phyloP scores from a whole-genome alignment of 2,888 invertebrate genomes.

The Abrostola tripartita region DNA sequence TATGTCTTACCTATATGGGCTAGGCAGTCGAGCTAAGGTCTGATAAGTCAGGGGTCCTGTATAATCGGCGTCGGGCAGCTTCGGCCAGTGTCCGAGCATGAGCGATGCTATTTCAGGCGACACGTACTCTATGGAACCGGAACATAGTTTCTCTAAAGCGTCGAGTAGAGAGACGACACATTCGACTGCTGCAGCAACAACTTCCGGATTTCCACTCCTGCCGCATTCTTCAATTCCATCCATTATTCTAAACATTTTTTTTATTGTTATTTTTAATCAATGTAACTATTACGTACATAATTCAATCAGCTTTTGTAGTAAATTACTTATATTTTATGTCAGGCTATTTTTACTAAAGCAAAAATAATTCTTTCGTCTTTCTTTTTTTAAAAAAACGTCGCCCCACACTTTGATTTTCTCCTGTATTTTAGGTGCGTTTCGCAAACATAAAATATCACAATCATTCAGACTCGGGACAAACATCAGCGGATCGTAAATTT shows the following conservation, averaged over 20 bases:
- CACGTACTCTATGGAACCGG: conserved; percentile 88
- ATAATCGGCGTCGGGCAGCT: conserved; percentile 93
- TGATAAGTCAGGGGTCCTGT: conserved; percentile 95
- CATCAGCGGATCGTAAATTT: too few relatives aligned
- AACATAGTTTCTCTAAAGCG: conserved; percentile 94
- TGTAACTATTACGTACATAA: too few relatives aligned
- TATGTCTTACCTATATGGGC: conserved; percentile 90
- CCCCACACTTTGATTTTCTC: too few relatives aligned
- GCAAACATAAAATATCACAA: too few relatives aligned
- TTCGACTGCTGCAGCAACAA: conserved; percentile 93
- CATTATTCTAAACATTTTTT: conserved; percentile 90
- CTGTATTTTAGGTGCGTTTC: too few relatives aligned
- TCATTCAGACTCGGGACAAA: too few relatives aligned
- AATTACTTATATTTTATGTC: too few relatives aligned
- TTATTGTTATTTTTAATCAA: not conserved
- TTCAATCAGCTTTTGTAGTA: too few relatives aligned
- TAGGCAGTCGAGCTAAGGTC: conserved; percentile 94
- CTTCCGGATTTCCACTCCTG: conserved; percentile 92
- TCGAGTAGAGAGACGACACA: conserved; percentile 95
- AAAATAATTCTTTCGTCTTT: too few relatives aligned
- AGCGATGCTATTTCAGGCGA: conserved; percentile 74
- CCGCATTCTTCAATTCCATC: conserved; percentile 98
- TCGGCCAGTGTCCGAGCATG: conserved; percentile 90
- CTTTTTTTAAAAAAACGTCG: too few relatives aligned
- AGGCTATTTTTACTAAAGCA: too few relatives aligned